Conservation (phyloP, 2,113 vertebrate species). For the Gorsachius goisagi region DNA sequence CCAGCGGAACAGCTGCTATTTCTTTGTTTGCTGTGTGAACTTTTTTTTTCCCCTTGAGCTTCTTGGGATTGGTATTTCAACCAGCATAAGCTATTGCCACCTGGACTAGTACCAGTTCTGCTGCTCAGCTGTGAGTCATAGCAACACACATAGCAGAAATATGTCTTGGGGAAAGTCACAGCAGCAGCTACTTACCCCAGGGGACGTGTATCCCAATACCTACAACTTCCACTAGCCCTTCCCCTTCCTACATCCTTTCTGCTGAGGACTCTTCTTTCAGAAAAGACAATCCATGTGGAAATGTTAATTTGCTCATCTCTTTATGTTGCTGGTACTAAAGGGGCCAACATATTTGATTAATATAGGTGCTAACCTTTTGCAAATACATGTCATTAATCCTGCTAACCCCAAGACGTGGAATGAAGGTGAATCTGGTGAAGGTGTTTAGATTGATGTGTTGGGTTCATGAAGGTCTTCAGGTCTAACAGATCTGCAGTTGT, state of each 20-base stretch:
- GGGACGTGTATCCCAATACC: not conserved
- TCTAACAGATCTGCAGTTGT: not conserved
- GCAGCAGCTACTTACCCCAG: not conserved
- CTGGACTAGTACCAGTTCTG: not conserved
- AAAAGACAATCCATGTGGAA: not conserved
- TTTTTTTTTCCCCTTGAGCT: not conserved
- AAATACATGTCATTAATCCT: not conserved
- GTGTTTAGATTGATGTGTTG: not conserved
- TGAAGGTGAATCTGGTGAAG: not conserved
- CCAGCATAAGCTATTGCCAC: not conserved
- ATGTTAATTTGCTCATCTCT: not conserved
- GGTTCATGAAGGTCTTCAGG: not conserved
- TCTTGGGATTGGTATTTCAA: not conserved
- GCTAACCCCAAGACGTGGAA: not conserved
- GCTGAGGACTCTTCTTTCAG: not conserved
- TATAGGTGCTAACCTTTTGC: not conserved
- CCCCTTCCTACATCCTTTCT: not conserved
- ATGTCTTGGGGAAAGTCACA: not conserved
- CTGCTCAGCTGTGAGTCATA: not conserved
- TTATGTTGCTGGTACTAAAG: not conserved
- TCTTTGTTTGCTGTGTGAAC: not conserved
- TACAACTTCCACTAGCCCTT: not conserved
- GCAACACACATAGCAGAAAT: not conserved
- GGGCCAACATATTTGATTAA: not conserved
- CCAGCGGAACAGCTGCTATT: not conserved